Evolutionary conservation across 2,113 vertebrate genomes (phyloP).

Genomic region (Zapornia atra): DNA sequence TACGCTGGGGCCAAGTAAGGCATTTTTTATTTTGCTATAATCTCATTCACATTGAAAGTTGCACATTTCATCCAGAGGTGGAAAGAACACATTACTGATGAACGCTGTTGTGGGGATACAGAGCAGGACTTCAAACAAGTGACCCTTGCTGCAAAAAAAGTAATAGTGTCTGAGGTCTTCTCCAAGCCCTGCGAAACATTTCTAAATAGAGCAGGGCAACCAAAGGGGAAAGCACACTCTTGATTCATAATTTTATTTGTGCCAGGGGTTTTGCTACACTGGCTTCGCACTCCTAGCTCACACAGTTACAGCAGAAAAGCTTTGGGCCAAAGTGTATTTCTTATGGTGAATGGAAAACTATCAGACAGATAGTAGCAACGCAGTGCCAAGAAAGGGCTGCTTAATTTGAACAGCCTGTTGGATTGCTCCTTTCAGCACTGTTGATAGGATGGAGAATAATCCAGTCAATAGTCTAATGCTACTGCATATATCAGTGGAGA

Average conservation of each 20-base stretch:
- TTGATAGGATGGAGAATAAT: background rate
- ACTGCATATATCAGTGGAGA: background rate
- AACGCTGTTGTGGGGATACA: background rate
- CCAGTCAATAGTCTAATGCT: background rate
- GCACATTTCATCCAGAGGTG: background rate
- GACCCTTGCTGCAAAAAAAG: background rate
- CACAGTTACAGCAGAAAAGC: background rate
- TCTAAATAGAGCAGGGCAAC: background rate
- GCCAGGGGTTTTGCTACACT: background rate
- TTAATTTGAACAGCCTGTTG: background rate
- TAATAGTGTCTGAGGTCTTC: background rate
- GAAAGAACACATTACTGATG: background rate
- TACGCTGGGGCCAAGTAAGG: background rate
- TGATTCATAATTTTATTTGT: background rate
- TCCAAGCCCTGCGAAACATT: background rate
- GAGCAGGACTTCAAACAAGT: background rate
- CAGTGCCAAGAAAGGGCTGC: background rate
- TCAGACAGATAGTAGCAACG: background rate
- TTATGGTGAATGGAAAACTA: background rate
- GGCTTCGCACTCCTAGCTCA: background rate
- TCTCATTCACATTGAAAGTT: background rate
- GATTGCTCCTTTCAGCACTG: constrained; percentile 20
- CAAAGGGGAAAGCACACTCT: background rate
- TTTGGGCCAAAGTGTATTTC: background rate
- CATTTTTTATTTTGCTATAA: background rate